Evolutionary conservation across 1,140 invertebrate genomes (phyloP).

Genomic region (Anastrepha obliqua): DNA sequence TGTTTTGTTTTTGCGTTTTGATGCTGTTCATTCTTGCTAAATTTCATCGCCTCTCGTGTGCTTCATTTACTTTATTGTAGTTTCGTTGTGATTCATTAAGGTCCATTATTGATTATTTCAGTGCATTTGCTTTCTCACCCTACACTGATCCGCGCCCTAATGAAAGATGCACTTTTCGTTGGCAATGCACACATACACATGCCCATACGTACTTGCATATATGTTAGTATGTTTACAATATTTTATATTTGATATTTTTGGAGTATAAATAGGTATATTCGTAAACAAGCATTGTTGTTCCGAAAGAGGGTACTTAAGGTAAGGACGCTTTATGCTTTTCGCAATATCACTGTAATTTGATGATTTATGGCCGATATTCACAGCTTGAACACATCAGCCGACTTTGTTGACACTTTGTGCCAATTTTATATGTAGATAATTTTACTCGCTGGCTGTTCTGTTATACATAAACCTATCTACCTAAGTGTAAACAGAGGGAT

Average conservation of each 20-base stretch:
- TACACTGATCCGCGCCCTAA: background rate
- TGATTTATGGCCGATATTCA: conserved; percentile 17
- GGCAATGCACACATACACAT: background rate
- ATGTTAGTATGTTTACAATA: background rate
- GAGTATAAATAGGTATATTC: background rate
- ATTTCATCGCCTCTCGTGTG: conserved; percentile 33
- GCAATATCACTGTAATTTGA: conserved; percentile 20
- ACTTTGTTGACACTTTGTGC: conserved; percentile 10
- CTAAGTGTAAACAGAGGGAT: background rate
- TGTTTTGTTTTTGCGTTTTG: conserved; percentile 21
- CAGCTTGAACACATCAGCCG: background rate
- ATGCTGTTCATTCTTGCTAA: conserved; percentile 34
- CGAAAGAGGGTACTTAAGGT: background rate
- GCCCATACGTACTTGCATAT: background rate
- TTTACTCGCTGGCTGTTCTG: background rate
- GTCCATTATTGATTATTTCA: conserved; percentile 17
- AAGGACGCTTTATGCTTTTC: background rate
- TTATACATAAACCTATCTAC: background rate
- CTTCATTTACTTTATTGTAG: conserved; percentile 6
- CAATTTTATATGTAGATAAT: background rate
- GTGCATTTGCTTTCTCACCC: conserved; percentile 8
- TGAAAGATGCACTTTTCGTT: conserved; percentile 4
- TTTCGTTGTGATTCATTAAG: conserved; percentile 36
- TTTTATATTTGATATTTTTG: conserved; percentile 14
- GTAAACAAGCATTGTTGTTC: background rate